Base-by-base conservation (phyloP, 2,888 invertebrate species). In the Trachelus stipa region DNA sequence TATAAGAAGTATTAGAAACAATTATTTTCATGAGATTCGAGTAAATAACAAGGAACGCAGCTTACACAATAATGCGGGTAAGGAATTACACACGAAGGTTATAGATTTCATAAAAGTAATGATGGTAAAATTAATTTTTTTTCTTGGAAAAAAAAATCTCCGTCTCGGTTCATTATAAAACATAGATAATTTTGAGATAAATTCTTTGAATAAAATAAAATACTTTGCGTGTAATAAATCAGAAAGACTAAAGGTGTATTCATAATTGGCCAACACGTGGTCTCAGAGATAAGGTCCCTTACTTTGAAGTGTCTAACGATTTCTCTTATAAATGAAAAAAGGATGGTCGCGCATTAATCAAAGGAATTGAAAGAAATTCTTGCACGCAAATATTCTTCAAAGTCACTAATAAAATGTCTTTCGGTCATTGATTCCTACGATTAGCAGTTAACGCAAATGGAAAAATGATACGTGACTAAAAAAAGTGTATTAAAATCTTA, bases 1-100 rank as follows among this genome's bases (percentile, higher is more conserved):
- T 23, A 23, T 23, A 56, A 40, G 4, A 15, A 23, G 23, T 56
- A 56, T 56, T 23, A 56, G 23, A 56, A 23, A 56, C 9, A 23
- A 79, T 79, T 73, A 73, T 73, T 79, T 76, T 82, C 69, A 30
- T 37, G 69, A 68, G 76, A 75, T 34, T 75, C 12, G 12, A 68
- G 15, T 30, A 34, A 33, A 75, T 68, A 56, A 2, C 23, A 23
- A 23, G 1, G 15, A 40, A 40, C 15, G 15, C 40, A 4, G 40
- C 1, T 1, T 40, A 12, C 4, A 15, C 15, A 40, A 15, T 34
- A 4, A 40, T 12, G 15, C 4, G 15, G 15, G 9, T 56, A 9
- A 23, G 6, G 40, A 23, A 56, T 6, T 23, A 15, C 6, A 40
- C 1, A 2, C 2, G 2, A 56, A 6, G 6, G 40, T 56, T 56